Evolutionary conservation across 2,888 invertebrate genomes (phyloP), one percentile per base, ranked within the genome.

Genomic region (Lasioglossum marginatum): DNA sequence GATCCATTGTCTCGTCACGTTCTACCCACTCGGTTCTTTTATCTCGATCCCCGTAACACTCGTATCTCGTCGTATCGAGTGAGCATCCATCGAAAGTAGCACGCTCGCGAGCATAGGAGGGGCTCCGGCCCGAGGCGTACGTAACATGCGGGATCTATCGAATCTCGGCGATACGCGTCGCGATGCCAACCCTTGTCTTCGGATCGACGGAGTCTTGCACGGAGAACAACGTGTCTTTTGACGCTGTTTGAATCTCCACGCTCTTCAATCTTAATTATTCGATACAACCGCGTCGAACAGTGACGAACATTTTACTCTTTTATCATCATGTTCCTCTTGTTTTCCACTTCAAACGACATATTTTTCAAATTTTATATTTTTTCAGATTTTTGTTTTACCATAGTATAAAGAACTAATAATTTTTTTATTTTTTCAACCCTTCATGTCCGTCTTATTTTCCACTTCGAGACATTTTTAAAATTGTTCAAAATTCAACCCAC

Each of bases 1-100:
- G 93, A 94, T 94, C 95, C 93, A 95, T 95, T 95, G 95, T 95
- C 95, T 95, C 94, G 95, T 95, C 95, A 95, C 95, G 95, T 95
- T 92, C 95, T 93, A 94, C 94, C 94, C 94, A 94, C 95, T 95
- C 94, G 92, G 89, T 93, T 93, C 94, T 94, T 94, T 95, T 95
- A 95, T 95, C 95, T 94, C 93, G 93, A 94, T 94, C 93, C 94
- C 93, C 92, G 92, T 93, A 92, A 92, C 89, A 92, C 93, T 92
- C 91, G 90, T 92, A 92, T 93, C 93, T 91, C 89, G 88, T 89
- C 92, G 92, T 93, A 95, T 95, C 95, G 94, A 94, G 94, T 94
- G 95, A 94, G 94, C 95, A 95, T 94, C 95, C 93, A 94, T 94
- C 94, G 94, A 94, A 94, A 94, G 94, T 94, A 94, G 94, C 93